A percentile compares a stretch with the other conserved stretches of the same genome.
These are phyloP conservation scores for Digitonthophagus gazella DNA, from an alignment of 2,888 invertebrate genomes.

Conservation along the genomic window DNA sequence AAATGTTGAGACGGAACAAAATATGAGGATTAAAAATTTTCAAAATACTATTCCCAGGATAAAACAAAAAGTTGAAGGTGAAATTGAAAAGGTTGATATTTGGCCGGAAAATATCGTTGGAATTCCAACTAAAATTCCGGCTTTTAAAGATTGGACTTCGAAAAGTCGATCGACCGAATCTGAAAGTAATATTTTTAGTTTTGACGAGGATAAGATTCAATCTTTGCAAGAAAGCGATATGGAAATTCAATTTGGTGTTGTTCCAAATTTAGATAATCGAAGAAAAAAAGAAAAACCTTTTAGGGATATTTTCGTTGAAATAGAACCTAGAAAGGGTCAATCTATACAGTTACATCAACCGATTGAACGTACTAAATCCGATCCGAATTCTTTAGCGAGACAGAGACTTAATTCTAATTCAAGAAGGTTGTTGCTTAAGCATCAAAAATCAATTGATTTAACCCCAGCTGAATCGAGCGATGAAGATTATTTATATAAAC, in stretches of 20 bases:
- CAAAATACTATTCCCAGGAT: conserved; percentile 53
- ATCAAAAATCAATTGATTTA: conserved; percentile 81
- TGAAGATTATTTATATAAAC: conserved; percentile 75
- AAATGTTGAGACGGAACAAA: conserved; percentile 68
- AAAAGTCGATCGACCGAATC: conserved; percentile 61
- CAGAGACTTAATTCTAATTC: conserved; percentile 71
- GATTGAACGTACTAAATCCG: conserved; percentile 82
- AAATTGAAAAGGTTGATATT: conserved; percentile 47
- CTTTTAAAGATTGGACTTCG: conserved; percentile 30
- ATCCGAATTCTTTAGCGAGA: conserved; percentile 76
- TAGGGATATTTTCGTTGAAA: conserved; percentile 56
- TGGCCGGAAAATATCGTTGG: conserved; percentile 59
- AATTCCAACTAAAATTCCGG: conserved; percentile 33
- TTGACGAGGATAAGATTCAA: conserved; percentile 73
- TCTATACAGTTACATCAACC: conserved; percentile 62
- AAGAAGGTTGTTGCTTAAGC: conserved; percentile 76
- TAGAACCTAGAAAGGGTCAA: conserved; percentile 63
- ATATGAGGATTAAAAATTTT: conserved; percentile 52
- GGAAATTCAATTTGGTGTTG: conserved; percentile 39
- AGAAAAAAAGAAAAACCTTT: conserved; percentile 39
- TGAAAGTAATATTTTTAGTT: conserved; percentile 71
- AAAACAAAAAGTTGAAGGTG: conserved; percentile 34
- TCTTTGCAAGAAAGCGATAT: conserved; percentile 59
- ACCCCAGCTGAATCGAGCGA: conserved; percentile 84
- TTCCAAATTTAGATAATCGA: conserved; percentile 43